These are phyloP conservation scores for Eristalinus sepulchralis DNA, from an alignment of 2,888 invertebrate species.

Conservation along the genomic window DNA sequence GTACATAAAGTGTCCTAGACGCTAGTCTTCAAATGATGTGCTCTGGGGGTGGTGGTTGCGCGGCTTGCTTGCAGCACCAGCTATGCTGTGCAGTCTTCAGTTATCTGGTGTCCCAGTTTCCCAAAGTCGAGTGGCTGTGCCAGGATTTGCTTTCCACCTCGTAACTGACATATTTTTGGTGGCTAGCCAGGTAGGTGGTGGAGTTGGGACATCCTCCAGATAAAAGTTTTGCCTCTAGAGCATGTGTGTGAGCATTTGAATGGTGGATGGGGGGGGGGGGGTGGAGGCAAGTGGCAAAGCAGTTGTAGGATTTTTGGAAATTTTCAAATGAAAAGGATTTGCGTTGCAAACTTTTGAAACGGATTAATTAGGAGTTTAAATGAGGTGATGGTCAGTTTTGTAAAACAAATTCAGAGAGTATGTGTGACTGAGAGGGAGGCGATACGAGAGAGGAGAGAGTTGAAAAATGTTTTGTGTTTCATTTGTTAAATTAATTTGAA, in stretches of 20 bases:
- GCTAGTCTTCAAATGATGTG: neutral
- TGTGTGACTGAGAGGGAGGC: neutral
- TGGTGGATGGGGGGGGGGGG: neutral
- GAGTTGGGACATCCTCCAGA: neutral
- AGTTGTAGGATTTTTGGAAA: conserved; percentile 6
- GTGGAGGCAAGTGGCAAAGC: neutral
- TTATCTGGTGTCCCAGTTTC: conserved; percentile 50
- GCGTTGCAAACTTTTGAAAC: conserved; percentile 13
- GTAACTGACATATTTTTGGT: conserved; percentile 51
- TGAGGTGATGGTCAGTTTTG: conserved; percentile 29
- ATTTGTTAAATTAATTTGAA: conserved; percentile 35
- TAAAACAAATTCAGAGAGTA: neutral
- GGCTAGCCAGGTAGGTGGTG: conserved; percentile 36
- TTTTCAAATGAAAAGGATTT: conserved; percentile 49
- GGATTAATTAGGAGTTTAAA: conserved; percentile 53
- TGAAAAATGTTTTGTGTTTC: conserved; percentile 1
- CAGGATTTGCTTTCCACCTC: conserved; percentile 25
- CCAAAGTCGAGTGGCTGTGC: conserved; percentile 19
- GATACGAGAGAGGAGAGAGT: neutral
- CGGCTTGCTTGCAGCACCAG: conserved; percentile 19
- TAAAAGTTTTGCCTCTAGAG: conserved; percentile 28
- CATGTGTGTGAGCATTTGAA: neutral
- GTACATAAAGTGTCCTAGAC: neutral
- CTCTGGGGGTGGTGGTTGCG: neutral
- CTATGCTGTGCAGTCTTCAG: neutral